These are phyloP conservation scores for Agrochola lychnidis DNA, from an alignment of 2,888 invertebrate species.

Conservation along the genomic window DNA sequence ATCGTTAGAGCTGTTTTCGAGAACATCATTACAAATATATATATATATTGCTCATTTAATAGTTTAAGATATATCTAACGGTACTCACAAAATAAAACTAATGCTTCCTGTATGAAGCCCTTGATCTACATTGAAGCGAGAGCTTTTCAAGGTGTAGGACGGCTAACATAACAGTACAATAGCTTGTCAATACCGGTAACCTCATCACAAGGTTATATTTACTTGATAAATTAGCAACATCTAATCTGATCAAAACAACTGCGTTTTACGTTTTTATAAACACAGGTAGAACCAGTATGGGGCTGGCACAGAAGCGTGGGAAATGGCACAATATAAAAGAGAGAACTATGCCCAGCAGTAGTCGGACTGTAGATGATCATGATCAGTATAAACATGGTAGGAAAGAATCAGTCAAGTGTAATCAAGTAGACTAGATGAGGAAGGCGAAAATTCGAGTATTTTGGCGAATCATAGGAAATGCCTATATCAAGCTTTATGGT, in stretches of 20 bases:
- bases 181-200: conserved; percentile 31
- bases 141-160: conserved; percentile 19
- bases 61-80: background rate
- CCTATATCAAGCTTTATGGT: no score
- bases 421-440: background rate
- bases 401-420: background rate
- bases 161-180: conserved; percentile 5
- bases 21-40: no score
- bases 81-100: background rate
- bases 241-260: conserved; percentile 1
- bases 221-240: conserved; percentile 31
- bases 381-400: background rate
- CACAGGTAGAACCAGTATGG: no score
- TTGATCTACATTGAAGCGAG: conserved; percentile 29
- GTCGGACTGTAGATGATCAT: no score
- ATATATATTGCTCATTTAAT: no score
- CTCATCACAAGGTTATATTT: conserved; percentile 42
- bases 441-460: background rate
- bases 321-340: no score
- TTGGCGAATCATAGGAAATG: background rate
- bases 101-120: conserved; percentile 10
- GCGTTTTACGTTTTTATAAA: background rate
- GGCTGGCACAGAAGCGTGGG: no score
- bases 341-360: no score
- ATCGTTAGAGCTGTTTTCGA: no score